Evolutionary conservation across 2,797 vertebrate species (phyloP), one percentile per base, ranked within the genome.

Genomic region (Diglossa cyanea): DNA sequence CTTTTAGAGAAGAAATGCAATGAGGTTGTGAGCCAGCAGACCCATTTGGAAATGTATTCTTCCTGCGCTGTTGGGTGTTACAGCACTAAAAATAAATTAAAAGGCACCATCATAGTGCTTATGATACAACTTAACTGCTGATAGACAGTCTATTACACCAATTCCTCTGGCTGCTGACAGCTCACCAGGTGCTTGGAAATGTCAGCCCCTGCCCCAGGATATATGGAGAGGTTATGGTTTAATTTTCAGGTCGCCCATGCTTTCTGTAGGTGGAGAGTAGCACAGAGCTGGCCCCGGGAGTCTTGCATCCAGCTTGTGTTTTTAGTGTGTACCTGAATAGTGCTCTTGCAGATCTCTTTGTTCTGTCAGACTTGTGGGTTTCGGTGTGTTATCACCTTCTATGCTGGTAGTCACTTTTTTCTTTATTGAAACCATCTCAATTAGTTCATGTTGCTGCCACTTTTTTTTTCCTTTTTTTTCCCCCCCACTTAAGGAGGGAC

Each of bases 21-120:
- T 2, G 26, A 80, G 67, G 42, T 74, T 76, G 68, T 31, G 45
- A 94, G 93, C 95, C 90, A 94, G 85, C 65, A 93, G 74, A 72
- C 75, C 79, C 83, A 58, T 91, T 94, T 94, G 87, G 79, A 88
- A 75, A 88, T 77, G 42, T 74, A 44, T 80, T 90, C 61, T 94
- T 93, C 53, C 63, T 62, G 70, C 55, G 65, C 75, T 61, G 26
- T 83, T 94, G 94, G 90, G 86, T 13, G 55, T 93, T 95, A 84
- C 42, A 75, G 73, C 92, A 62, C 92, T 96, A 92, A 94, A 95
- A 95, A 96, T 84, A 96, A 96, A 96, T 90, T 90, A 96, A 96
- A 96, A 93, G 71, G 26, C 67, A 82, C 48, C 47, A 55, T 86
- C 2, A 2, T 61, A 58, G 60, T 35, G 68, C 39, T 91, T 95